A percentile compares a stretch with the other conserved stretches of the same genome.
phyloP scores from a whole-genome alignment of 2,888 invertebrate species.

The Protophormia terraenovae region DNA sequence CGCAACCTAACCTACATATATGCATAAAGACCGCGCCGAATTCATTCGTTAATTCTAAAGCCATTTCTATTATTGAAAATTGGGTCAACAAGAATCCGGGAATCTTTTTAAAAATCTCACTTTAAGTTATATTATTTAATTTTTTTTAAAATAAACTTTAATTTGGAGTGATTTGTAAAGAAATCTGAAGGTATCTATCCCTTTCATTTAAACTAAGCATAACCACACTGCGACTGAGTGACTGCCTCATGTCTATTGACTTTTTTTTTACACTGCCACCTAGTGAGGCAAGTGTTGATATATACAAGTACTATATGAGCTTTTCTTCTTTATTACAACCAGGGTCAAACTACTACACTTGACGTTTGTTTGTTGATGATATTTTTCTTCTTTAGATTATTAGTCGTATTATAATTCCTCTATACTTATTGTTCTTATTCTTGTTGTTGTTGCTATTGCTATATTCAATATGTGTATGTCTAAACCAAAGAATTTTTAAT shows the following conservation, averaged over 20 bases:
- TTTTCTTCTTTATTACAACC: slow-evolving; percentile 44
- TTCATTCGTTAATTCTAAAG: no score
- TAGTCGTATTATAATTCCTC: slow-evolving; percentile 40
- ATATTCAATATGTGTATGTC: neutral
- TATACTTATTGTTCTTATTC: slow-evolving; percentile 3
- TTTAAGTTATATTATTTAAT: no score
- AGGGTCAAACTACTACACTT: slow-evolving; percentile 64
- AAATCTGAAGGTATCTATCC: neutral
- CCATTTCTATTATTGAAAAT: no score
- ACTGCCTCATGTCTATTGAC: slow-evolving; percentile 23
- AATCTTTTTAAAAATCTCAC: no score
- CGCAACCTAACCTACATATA: no score
- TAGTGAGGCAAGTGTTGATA: slow-evolving; percentile 33
- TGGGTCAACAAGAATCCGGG: no score
- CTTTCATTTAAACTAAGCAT: neutral
- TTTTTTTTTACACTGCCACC: slow-evolving; percentile 25
- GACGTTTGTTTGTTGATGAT: slow-evolving; percentile 43
- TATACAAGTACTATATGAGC: slow-evolving; percentile 4
- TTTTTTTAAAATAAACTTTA: no score
- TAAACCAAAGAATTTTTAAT: slow-evolving; percentile 26
- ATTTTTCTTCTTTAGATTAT: slow-evolving; percentile 54
- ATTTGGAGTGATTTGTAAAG: no score
- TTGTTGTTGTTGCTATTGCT: slow-evolving; percentile 5
- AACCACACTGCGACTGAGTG: no score
- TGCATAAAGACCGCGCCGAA: no score